Evolutionary conservation across 2,797 vertebrate genomes (phyloP).

Genomic region (Platalea minor): DNA sequence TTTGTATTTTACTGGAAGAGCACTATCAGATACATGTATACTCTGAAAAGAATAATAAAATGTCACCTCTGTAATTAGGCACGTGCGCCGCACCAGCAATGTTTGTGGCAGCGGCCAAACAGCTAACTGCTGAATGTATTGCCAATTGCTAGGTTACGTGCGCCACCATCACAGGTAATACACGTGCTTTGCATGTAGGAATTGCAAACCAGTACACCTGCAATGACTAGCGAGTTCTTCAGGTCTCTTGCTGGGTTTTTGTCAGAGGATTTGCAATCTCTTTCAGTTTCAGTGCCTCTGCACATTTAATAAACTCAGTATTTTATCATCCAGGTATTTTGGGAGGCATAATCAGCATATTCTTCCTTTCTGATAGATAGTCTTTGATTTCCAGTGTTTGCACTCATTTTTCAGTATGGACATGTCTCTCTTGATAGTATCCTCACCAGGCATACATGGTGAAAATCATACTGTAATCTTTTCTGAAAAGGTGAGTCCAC

Average conservation of each 20-base stretch:
- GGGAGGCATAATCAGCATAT: not conserved
- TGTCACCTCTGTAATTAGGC: not conserved
- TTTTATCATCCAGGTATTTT: not conserved
- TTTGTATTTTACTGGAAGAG: not conserved
- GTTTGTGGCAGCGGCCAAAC: not conserved
- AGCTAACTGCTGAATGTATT: not conserved
- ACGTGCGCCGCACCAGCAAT: not conserved
- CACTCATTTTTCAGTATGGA: not conserved
- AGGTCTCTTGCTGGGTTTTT: not conserved
- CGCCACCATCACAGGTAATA: not conserved
- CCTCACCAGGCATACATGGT: not conserved
- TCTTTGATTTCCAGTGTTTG: not conserved
- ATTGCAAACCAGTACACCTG: not conserved
- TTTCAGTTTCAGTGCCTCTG: not conserved
- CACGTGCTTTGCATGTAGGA: not conserved
- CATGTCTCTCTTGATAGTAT: not conserved
- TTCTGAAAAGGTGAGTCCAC: not conserved
- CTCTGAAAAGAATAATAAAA: not conserved
- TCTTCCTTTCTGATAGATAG: not conserved
- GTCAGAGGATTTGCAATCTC: not conserved
- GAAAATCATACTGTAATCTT: not conserved
- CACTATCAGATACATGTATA: rapidly evolving
- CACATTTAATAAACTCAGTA: not conserved
- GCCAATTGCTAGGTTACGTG: no score
- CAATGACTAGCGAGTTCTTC: not conserved